Evolutionary conservation across 2,113 vertebrate genomes (phyloP).

Genomic region (Todiramphus chloris): DNA sequence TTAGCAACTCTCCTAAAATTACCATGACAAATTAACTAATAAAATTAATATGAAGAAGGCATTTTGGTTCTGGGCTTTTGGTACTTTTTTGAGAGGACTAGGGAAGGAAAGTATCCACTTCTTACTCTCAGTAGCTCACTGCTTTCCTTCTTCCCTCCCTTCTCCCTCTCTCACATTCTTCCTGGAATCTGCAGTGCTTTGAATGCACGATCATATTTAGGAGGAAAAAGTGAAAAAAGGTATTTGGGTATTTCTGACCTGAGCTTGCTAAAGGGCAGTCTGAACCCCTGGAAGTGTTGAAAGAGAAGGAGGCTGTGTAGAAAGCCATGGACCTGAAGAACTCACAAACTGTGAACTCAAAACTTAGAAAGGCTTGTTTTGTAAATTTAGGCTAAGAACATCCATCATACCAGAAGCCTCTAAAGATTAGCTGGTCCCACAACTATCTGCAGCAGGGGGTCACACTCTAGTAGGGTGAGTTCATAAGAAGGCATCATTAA

Average conservation of each 20-base stretch:
- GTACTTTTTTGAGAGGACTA: neutral
- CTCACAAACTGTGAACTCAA: neutral
- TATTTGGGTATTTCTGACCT: neutral
- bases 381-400: neutral
- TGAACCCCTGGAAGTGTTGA: neutral
- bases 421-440: neutral
- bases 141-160: neutral
- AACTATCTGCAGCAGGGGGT: neutral
- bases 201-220: neutral
- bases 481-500: neutral
- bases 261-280: neutral
- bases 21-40: conserved; percentile 53
- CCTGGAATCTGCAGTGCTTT: neutral
- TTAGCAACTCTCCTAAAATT: conserved; percentile 38
- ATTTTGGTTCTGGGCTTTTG: conserved; percentile 34
- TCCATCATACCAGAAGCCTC: neutral
- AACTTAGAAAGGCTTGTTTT: neutral
- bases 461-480: neutral
- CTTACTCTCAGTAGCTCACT: neutral
- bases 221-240: neutral
- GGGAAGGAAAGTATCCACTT: neutral
- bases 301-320: neutral
- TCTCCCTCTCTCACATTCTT: neutral
- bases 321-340: neutral
- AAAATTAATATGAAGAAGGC: conserved; percentile 50